Base-by-base conservation (phyloP, 2,797 vertebrate genomes). In the Tapera naevia region DNA sequence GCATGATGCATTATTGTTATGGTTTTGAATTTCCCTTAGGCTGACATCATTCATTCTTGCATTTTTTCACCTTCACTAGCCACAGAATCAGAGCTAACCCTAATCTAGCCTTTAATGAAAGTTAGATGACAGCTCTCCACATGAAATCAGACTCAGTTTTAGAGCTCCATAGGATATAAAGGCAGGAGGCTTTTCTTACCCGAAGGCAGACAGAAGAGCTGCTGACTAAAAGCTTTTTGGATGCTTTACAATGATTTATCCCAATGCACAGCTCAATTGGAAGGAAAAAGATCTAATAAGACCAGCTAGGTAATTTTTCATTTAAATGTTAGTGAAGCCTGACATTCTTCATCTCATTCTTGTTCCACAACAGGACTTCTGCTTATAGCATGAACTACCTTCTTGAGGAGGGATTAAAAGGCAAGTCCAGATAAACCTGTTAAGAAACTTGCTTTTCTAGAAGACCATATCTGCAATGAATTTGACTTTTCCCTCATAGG, bases 201-300 rank as follows among this genome's bases (percentile, higher is more conserved):
- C 76, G 82, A 45, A 72, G 88, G 88, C 67, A 2, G 70, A 57
- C 56, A 84, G 70, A 91, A 93, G 62, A 60, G 80, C 72, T 92
- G 54, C 89, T 96, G 86, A 93, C 90, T 71, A 73, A 95, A 94
- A 96, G 82, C 28, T 66, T 89, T 94, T 91, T 80, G 82, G 65
- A 88, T 93, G 32, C 70, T 54, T 12, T 73, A 75, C 89, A 70
- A 80, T 86, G 87, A 91, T 89, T 94, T 95, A 90, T 71, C 80
- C 72, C 65, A 91, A 76, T 58, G 61, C 54, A 60, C 51, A 83
- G 37, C 75, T 93, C 89, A 96, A 13, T 85, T 70, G 76, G 87
- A 94, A 54, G 83, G 90, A 84, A 94, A 96, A 94, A 87, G 73
- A 93, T 94, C 78, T 94, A 95, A 89, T 75, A 89, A 94, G 45